Percentiles rank a stretch among this genome's conserved stretches.
Evolutionary conservation across 2,113 vertebrate species (phyloP).

Genomic region (Calypte anna): DNA sequence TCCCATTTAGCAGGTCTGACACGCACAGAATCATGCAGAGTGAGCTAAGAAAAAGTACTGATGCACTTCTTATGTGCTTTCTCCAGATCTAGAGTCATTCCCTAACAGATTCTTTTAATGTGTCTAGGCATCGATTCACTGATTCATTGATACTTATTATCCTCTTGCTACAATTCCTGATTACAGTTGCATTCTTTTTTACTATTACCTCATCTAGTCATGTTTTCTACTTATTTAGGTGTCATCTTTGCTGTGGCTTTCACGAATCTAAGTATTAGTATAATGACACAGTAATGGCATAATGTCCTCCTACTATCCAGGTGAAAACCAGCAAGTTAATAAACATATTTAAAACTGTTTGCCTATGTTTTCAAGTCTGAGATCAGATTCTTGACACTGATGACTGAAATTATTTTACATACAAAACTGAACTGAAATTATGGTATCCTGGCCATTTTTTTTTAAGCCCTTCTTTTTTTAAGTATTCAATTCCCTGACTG

Average conservation of each 20-base stretch:
- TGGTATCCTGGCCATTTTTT: not conserved
- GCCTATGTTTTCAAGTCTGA: not conserved
- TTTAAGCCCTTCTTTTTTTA: not conserved
- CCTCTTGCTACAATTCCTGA: not conserved
- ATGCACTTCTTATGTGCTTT: not conserved
- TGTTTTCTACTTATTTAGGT: not conserved
- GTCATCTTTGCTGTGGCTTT: not conserved
- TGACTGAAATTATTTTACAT: not conserved
- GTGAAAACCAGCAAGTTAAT: not conserved
- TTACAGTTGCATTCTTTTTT: not conserved
- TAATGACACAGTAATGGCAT: not conserved
- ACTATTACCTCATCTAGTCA: not conserved
- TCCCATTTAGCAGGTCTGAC: not conserved
- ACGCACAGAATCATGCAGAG: not conserved
- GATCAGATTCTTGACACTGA: not conserved
- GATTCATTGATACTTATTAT: not conserved
- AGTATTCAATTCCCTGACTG: not conserved
- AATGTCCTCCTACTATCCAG: not conserved
- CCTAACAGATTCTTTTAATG: not conserved
- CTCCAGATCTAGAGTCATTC: not conserved
- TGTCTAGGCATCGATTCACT: not conserved
- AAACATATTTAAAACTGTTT: not conserved
- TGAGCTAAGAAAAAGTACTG: not conserved
- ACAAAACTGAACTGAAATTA: not conserved
- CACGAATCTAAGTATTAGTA: not conserved